A percentile compares a stretch with the other conserved stretches of the same genome.
Evolutionary conservation across 2,113 vertebrate genomes (phyloP).

Genomic region (Rhinopomastus cyanomelas): DNA sequence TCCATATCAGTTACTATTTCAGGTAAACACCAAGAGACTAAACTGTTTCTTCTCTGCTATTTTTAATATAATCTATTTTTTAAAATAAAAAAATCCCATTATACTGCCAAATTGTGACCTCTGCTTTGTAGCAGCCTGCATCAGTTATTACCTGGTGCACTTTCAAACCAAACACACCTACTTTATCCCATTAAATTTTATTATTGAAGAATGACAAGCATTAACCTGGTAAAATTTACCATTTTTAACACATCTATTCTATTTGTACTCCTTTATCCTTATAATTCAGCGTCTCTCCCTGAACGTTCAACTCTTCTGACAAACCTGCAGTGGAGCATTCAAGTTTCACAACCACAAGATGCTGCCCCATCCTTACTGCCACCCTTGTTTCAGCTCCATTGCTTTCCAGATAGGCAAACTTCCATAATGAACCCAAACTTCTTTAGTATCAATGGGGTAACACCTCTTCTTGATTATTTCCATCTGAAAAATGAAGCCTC

Average conservation of each 20-base stretch:
- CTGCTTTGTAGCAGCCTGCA: not conserved
- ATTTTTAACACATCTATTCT: not conserved
- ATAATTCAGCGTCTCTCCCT: not conserved
- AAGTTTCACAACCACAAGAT: not conserved
- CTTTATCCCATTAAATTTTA: not conserved
- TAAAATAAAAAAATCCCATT: not conserved
- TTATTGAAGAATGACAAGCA: not conserved
- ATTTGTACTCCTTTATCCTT: not conserved
- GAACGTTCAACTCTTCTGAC: not conserved
- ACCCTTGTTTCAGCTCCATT: rapidly evolving
- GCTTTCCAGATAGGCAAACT: not conserved
- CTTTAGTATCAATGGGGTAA: not conserved
- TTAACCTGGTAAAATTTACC: not conserved
- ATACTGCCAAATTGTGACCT: not conserved
- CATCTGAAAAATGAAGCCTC: not conserved
- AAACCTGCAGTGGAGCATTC: not conserved
- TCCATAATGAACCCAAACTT: not conserved
- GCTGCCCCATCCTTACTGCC: not conserved
- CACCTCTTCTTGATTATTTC: not conserved
- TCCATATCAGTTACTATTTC: not conserved
- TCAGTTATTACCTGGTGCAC: not conserved
- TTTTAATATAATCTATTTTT: not conserved
- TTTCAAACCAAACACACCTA: not conserved
- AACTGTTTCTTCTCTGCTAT: not conserved
- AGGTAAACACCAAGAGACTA: not conserved